These are phyloP conservation scores for Accipiter cooperii DNA, from an alignment of 2,113 vertebrate species.

Conservation along the genomic window DNA sequence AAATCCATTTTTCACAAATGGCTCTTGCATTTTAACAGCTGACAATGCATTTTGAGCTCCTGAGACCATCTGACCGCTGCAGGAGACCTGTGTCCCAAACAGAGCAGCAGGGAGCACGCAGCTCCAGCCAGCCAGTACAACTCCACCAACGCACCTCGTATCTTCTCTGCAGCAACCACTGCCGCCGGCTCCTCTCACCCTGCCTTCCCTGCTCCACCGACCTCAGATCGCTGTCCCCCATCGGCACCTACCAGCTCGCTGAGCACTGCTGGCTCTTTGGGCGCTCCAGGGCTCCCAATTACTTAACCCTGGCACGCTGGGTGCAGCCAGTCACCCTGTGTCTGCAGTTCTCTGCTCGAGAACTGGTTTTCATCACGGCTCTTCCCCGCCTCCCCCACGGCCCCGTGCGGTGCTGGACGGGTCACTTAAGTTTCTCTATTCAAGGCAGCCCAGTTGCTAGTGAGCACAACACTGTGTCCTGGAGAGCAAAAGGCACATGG, in stretches of 20 bases:
- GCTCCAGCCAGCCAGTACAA: background rate
- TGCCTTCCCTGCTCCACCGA: background rate
- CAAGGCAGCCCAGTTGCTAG: background rate
- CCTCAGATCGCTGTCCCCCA: background rate
- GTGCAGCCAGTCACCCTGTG: background rate
- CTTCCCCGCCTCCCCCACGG: background rate
- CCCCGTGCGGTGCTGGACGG: fast-evolving
- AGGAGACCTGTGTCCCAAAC: background rate
- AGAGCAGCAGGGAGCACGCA: background rate
- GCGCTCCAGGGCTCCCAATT: background rate
- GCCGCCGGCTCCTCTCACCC: background rate
- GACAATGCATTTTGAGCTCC: background rate
- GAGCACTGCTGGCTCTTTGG: background rate
- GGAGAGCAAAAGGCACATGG: background rate
- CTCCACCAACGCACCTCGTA: background rate
- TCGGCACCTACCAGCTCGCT: background rate
- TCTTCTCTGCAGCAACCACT: background rate
- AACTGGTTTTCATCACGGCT: background rate
- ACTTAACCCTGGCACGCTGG: background rate
- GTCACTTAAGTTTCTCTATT: background rate
- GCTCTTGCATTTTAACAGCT: background rate
- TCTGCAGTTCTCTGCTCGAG: background rate
- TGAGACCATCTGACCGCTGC: background rate
- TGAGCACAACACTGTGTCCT: background rate
- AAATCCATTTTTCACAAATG: background rate